These are phyloP conservation scores for Allophyes oxyacanthae DNA, from an alignment of 2,888 invertebrate genomes.

Conservation along the genomic window DNA sequence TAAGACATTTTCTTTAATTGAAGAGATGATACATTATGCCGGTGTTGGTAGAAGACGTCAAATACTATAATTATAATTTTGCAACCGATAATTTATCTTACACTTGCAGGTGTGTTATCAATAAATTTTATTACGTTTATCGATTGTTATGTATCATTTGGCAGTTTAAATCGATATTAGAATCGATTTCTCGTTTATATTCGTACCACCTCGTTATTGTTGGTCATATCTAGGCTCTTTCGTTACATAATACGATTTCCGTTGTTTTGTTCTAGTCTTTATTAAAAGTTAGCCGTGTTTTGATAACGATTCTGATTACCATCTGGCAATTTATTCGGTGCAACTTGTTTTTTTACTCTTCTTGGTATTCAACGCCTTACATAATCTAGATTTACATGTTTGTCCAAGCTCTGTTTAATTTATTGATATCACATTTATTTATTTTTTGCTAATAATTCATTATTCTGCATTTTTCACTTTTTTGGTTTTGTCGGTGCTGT, in stretches of 20 bases:
- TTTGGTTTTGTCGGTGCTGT: background rate
- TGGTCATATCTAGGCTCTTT: constrained; percentile 26
- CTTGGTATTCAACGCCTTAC: constrained; percentile 20
- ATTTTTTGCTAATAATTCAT: constrained; percentile 7
- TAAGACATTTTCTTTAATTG: no score
- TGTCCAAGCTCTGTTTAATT: constrained; percentile 25
- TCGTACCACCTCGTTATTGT: constrained; percentile 42
- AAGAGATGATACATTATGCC: no score
- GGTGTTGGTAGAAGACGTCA: no score
- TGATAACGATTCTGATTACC: constrained; percentile 37
- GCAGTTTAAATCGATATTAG: constrained; percentile 64
- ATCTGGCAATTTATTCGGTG: constrained; percentile 24
- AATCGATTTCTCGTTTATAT: constrained; percentile 56
- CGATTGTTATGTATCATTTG: constrained; percentile 45
- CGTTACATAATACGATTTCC: constrained; percentile 38
- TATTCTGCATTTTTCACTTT: constrained; percentile 11
- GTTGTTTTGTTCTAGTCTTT: constrained; percentile 23
- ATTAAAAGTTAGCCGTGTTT: constrained; percentile 7
- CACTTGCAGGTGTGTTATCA: no score
- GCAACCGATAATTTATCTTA: no score
- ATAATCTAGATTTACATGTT: constrained; percentile 19
- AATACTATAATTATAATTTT: no score
- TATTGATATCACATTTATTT: constrained; percentile 9
- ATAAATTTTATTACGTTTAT: constrained; percentile 18
- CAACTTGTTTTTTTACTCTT: constrained; percentile 31